phyloP scores from a whole-genome alignment of 2,797 vertebrate genomes.

The Sebastes kiyomatsui region DNA sequence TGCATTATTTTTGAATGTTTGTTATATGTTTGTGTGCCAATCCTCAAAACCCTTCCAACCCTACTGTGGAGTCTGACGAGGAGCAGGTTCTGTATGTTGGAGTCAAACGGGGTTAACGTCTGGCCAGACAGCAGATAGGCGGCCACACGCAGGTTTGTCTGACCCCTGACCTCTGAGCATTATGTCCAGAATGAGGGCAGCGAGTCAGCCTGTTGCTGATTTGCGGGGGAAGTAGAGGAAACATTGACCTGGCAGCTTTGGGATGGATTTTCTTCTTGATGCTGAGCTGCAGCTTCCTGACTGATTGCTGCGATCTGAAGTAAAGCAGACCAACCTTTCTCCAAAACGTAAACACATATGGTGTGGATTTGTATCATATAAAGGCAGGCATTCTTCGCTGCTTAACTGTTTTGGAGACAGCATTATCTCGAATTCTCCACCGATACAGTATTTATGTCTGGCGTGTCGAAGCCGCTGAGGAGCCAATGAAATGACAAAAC shows the following conservation, averaged over 20 bases:
- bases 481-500: constrained; percentile 57
- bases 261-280: constrained; percentile 40
- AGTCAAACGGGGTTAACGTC: constrained; percentile 55
- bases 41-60: not conserved
- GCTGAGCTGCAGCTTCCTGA: constrained; percentile 57
- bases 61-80: not conserved
- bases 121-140: constrained; percentile 29
- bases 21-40: not conserved
- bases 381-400: constrained; percentile 65
- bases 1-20: not conserved
- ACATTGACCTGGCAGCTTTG: constrained; percentile 44
- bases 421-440: constrained; percentile 63
- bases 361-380: constrained; percentile 68
- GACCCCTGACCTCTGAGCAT: constrained; percentile 48
- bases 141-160: constrained; percentile 36
- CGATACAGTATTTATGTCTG: constrained; percentile 71
- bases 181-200: constrained; percentile 40
- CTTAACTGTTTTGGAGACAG: constrained; percentile 68
- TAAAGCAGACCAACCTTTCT: constrained; percentile 57
- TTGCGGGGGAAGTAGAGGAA: constrained; percentile 37
- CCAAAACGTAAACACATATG: constrained; percentile 75
- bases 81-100: not conserved
- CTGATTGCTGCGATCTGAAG: constrained; percentile 63
- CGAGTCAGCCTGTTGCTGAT: constrained; percentile 38
- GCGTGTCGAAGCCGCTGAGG: constrained; percentile 3